Evolutionary conservation across 64 coral and sea anemone genomes (phyloP), one percentile per base, ranked within the genome.

Genomic region (Exaiptasia diaphana): DNA sequence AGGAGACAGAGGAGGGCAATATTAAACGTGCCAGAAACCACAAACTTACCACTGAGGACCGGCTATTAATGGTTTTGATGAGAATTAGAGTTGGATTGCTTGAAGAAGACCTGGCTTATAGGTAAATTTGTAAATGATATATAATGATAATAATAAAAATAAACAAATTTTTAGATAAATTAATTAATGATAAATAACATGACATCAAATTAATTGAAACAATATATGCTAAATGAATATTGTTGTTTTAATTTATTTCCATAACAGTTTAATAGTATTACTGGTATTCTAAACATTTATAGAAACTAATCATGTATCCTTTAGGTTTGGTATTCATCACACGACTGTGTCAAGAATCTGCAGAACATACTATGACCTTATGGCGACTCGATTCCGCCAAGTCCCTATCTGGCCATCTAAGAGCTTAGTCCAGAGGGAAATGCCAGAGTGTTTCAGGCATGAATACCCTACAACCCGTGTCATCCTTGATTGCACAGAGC

Each of bases 381-480:
- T 89, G 53, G 59, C 63, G 69, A 63, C 77, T 26, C 68, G 76
- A 29, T 64, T 89, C 29, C 46, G 68, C 48, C 48, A 79, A 74
- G 41, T 89, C 52, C 86, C 77, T 29, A 81, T 89, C 46, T 89
- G 86, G 86, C 61, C 86, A 71, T 63, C 86, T 23, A 81, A 82
- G 69, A 74, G 9, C 29, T 69, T 49, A 20, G 43, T 89, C 25
- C 41, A 89, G 59, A 62, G 35, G 58, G 49, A 72, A 74, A 70
- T 64, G 34, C 71, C 71, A 64, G 80, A 85, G 61, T 63, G 34
- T 69, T 85, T 85, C 50, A 85, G 74, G 28, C n/a, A 40, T 15
- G 35, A 85, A 14, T 74, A 85, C 10, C 53, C 48, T 41, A 65
- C 67, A 22, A 61, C 52, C 15, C 49, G 82, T 42, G 69, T 85